Evolutionary conservation across 2,888 invertebrate genomes (phyloP).

Genomic region (Leptopilina drosophilae): DNA sequence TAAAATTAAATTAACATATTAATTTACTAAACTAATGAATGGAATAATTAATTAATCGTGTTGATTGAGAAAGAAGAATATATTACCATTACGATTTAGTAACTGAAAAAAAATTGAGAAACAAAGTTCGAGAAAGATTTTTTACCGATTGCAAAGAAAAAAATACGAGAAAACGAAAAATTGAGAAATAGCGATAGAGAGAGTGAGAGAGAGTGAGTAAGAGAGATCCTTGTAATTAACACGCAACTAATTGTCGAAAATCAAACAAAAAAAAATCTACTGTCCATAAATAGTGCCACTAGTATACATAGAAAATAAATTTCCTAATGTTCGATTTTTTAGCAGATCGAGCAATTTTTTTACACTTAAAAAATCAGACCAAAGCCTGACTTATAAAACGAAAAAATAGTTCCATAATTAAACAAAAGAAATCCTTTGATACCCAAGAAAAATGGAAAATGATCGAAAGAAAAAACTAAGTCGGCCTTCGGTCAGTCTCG

Average conservation of each 20-base stretch:
- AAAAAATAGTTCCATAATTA: constrained; percentile 38
- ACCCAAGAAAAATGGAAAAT: constrained; percentile 20
- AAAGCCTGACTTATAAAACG: constrained; percentile 61
- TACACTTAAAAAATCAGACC: constrained; percentile 53
- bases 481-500: constrained; percentile 63
- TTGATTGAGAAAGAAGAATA: too few species aligned
- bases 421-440: constrained; percentile 7
- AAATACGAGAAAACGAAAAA: neutral
- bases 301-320: constrained; percentile 24
- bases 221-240: constrained; percentile 25
- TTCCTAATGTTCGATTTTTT: constrained; percentile 55
- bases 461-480: constrained; percentile 53
- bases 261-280: constrained; percentile 30
- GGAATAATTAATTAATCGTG: too few species aligned
- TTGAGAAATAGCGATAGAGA: neutral
- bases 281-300: constrained; percentile 38
- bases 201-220: too few species aligned
- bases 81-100: neutral
- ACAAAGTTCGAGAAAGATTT: neutral
- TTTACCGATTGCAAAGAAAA: neutral
- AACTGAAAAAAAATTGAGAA: neutral
- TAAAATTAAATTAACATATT: too few species aligned
- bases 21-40: too few species aligned
- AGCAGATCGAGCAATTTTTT: constrained; percentile 53
- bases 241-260: constrained; percentile 25